Evolutionary conservation across 2,797 vertebrate species (phyloP), one percentile per base, ranked within the genome.

Genomic region (Ctenopoma kingsleyae): DNA sequence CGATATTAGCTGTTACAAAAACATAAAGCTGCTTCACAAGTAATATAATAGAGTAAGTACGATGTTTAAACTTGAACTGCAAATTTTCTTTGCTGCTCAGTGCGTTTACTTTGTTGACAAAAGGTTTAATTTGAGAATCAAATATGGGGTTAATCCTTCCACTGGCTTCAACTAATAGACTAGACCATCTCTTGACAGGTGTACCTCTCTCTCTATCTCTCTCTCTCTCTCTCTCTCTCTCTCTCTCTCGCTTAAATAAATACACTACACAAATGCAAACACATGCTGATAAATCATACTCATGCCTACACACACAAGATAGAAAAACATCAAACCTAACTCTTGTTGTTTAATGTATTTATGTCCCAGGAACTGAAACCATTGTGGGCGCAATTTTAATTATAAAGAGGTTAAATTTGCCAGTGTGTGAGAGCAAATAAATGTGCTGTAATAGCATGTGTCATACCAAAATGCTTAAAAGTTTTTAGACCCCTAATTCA

Each of bases 281-380:
- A 22, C 15, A 19, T 67, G 25, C 17, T 41, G 13, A 20, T 36
- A 60, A 47, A 44, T 53, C 8, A 8, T 47, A 30, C 12, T 9
- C 16, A 20, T 15, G 32, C 30, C 22, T 19, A 51, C 43, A 56
- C 6, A 54, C 17, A 19, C 4, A 35, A 46, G 11, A 15, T 19
- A 51, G 20, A 60, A 19, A 27, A 25, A 17, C 20, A 8, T 41
- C 15, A 56, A 17, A 57, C 1, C 30, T 7, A 8, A 9, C 12
- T 35, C 17, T 59, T 62, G 67, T 76, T 20, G 8, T 57, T 32
- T 30, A 5, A 27, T 63, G 3, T 3, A 15, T 65, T 56, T 52
- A 16, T 50, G 13, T 8, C 36, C 4, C 17, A 67, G 67, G 72
- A 85, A 80, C 22, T 79, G 76, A 84, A 87, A 82, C 41, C 2